These are phyloP conservation scores for Mercenaria mercenaria DNA, from an alignment of 1,140 invertebrate genomes.

Conservation along the genomic window DNA sequence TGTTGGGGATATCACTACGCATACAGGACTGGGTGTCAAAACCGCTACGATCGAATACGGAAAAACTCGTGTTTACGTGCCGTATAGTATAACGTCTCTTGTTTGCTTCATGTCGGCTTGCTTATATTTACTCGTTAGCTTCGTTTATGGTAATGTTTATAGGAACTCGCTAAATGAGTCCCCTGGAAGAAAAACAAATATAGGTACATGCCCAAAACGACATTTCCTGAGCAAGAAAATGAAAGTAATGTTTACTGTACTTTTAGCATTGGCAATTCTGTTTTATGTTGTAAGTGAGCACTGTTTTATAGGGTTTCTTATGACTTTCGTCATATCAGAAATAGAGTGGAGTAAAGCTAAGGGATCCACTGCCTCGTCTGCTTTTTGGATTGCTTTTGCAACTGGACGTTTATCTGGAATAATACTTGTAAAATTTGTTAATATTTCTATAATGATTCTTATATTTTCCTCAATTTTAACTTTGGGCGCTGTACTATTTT, in stretches of 20 bases:
- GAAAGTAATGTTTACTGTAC: constrained; percentile 36
- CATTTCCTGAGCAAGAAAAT: constrained; percentile 14
- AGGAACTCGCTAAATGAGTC: neutral
- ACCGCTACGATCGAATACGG: neutral
- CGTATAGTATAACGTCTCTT: neutral
- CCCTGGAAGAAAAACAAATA: neutral
- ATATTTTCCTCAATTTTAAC: neutral
- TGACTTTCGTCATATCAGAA: constrained; percentile 29
- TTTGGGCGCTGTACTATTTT: neutral
- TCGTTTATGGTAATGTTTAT: constrained; percentile 29
- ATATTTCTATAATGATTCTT: neutral
- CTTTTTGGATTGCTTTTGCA: constrained; percentile 46
- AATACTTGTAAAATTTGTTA: constrained; percentile 1
- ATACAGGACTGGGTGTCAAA: neutral
- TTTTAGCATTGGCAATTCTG: neutral
- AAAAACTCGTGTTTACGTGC: neutral
- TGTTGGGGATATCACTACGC: neutral
- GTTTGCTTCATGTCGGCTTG: neutral
- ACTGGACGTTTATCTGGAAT: constrained; percentile 46
- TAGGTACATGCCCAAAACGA: neutral
- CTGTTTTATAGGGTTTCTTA: constrained; percentile 32
- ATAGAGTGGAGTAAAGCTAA: constrained; percentile 23
- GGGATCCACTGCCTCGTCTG: constrained; percentile 21
- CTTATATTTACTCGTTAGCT: neutral
- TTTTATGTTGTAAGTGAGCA: constrained; percentile 37